phyloP scores from a whole-genome alignment of 1,140 invertebrate species.

The Gryllus bimaculatus region DNA sequence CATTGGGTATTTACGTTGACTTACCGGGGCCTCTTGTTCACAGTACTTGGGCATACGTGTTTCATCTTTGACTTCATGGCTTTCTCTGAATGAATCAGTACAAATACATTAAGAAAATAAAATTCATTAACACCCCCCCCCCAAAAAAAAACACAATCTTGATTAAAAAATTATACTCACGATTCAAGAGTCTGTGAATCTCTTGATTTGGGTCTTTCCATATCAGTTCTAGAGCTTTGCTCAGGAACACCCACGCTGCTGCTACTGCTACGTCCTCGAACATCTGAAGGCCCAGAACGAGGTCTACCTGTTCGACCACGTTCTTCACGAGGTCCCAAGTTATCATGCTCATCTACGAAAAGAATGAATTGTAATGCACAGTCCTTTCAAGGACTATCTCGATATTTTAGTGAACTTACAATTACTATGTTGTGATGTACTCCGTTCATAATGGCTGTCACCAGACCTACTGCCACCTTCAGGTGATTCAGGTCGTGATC shows the following conservation, averaged over 20 bases:
- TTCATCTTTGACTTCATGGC: slow-evolving; percentile 35
- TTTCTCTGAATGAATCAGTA: slow-evolving; percentile 25
- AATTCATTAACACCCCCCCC: neutral
- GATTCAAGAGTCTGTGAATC: slow-evolving; percentile 11
- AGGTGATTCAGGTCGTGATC: neutral
- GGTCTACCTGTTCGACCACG: no score
- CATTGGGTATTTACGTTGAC: slow-evolving; percentile 23
- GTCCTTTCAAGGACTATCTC: neutral
- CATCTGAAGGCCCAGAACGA: no score
- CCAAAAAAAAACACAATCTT: slow-evolving; percentile 8
- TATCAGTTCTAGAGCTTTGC: no score
- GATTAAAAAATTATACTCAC: slow-evolving; percentile 23
- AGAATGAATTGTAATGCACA: neutral
- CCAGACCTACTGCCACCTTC: neutral
- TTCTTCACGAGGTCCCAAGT: no score
- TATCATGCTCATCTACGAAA: no score
- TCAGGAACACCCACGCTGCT: no score
- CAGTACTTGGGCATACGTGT: slow-evolving; percentile 47
- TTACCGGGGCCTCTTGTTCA: slow-evolving; percentile 51
- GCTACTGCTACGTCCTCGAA: no score
- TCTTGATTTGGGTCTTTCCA: no score
- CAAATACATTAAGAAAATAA: no score
- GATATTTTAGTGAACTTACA: slow-evolving; percentile 14
- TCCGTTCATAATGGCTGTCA: neutral
- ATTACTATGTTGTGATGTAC: slow-evolving; percentile 7